These are phyloP conservation scores for Amblyopsis hoosieri DNA, from an alignment of 2,797 vertebrate species.

Conservation along the genomic window DNA sequence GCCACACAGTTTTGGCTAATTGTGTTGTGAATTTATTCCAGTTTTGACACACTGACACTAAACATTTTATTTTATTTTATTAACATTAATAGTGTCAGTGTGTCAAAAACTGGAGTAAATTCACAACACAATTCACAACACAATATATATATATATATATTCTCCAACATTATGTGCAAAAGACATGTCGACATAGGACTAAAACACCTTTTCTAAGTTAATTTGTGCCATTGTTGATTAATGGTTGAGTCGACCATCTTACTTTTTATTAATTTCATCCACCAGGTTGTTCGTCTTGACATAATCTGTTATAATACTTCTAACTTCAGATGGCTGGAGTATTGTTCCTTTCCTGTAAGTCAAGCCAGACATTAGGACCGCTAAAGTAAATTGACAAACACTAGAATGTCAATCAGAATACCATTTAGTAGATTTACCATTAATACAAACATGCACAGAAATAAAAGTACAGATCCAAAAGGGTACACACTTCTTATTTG, in stretches of 20 bases:
- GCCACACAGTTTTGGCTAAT: background rate
- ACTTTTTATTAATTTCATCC: slow-evolving; percentile 91
- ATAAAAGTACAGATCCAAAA: slow-evolving; percentile 1
- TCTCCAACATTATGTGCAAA: no score
- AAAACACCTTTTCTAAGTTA: background rate
- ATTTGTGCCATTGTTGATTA: background rate
- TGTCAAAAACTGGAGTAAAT: no score
- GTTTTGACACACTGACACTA: no score
- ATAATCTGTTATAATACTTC: slow-evolving; percentile 84
- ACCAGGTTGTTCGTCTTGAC: slow-evolving; percentile 91
- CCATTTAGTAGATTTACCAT: background rate
- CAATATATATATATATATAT: no score
- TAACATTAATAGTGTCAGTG: no score
- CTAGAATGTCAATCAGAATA: background rate
- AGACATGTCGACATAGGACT: background rate
- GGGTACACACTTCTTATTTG: slow-evolving; percentile 82
- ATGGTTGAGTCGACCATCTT: slow-evolving; percentile 52
- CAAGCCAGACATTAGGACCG: slow-evolving; percentile 16
- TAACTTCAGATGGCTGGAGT: slow-evolving; percentile 85
- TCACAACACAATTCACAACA: no score
- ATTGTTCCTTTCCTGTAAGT: slow-evolving; percentile 84
- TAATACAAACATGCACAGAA: background rate
- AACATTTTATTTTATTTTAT: no score
- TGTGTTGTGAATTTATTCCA: no score
- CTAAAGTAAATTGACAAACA: background rate